Evolutionary conservation across 2,888 invertebrate species (phyloP).

Genomic region (Panzeria rudis): DNA sequence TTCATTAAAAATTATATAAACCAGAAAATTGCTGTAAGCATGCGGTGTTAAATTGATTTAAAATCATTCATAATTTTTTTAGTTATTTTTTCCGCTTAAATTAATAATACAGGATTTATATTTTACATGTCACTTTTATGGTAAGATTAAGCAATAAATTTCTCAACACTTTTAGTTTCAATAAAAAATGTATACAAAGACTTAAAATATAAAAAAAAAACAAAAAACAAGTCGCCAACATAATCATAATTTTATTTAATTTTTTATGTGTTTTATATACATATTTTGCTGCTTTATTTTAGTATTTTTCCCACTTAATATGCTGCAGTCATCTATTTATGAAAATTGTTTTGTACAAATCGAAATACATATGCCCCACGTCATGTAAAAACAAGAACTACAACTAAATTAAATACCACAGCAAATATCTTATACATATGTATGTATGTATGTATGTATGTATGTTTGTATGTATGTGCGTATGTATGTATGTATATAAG

Average conservation of each 20-base stretch:
- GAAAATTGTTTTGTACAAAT: constrained; percentile 44
- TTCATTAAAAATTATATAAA: constrained; percentile 1
- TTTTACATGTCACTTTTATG: constrained; percentile 13
- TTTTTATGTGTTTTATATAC: neutral
- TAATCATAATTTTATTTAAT: constrained; percentile 56
- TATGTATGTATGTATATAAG: no score
- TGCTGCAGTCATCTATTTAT: constrained; percentile 54
- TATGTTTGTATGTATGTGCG: no score
- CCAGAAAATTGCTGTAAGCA: neutral
- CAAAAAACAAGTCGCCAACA: constrained; percentile 49
- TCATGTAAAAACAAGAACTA: constrained; percentile 51
- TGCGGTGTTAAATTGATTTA: constrained; percentile 14
- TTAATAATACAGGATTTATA: constrained; percentile 28
- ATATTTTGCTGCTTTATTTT: neutral
- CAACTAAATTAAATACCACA: neutral
- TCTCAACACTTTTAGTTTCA: constrained; percentile 63
- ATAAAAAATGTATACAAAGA: neutral
- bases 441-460: no score
- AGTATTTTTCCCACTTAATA: constrained; percentile 34
- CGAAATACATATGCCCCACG: constrained; percentile 55
- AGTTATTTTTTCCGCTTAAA: constrained; percentile 13
- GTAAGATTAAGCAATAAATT: constrained; percentile 60
- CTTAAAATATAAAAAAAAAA: constrained; percentile 4
- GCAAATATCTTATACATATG: constrained; percentile 1
- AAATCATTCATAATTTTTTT: neutral